Evolutionary conservation across 35 echinoderm and acorn worm genomes (phyloP), one percentile per base, ranked within the genome.

Genomic region (Ophiothrix spiculata): DNA sequence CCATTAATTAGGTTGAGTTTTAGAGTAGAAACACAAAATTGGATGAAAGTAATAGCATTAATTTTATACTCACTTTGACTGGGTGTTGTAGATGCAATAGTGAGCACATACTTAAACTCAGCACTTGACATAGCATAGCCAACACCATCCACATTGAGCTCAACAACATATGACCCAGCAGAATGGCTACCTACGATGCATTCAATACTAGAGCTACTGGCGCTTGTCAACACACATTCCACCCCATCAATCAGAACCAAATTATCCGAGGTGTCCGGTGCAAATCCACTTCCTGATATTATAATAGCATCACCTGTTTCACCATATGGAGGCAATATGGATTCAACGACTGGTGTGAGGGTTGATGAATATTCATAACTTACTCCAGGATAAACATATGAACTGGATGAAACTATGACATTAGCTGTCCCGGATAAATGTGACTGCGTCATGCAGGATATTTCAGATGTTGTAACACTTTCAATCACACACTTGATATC

Each of bases 1-100:
- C n/a, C n/a, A n/a, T n/a, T n/a, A n/a, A n/a, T n/a, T n/a, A n/a
- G n/a, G n/a, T n/a, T n/a, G 56, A 14, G n/a, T 63, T 28, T 63
- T 63, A 63, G n/a, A 15, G 8, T 0, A 32, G 33, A 16, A 36
- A 36, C 14, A 3, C 21, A 32, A 36, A 77, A 78, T n/a, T n/a
- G n/a, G n/a, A n/a, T n/a, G n/a, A n/a, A n/a, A n/a, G n/a, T n/a
- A n/a, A n/a, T n/a, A n/a, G n/a, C n/a, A n/a, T n/a, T n/a, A n/a
- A n/a, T n/a, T n/a, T n/a, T 64, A 31, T 32, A 97, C 95, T 85
- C 77, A 97, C 95, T 77, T 77, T 97, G 87, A 87, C 14, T 33
- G 69, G 91, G 82, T 39, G 1, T 63, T 76, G 81, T 75, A 17
- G 35, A 40, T 0, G 46, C 25, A 21, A 91, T 63, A 33, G 38